Conservation (phyloP, 2,888 invertebrate genomes). For the Macrosoma leucophasiata region DNA sequence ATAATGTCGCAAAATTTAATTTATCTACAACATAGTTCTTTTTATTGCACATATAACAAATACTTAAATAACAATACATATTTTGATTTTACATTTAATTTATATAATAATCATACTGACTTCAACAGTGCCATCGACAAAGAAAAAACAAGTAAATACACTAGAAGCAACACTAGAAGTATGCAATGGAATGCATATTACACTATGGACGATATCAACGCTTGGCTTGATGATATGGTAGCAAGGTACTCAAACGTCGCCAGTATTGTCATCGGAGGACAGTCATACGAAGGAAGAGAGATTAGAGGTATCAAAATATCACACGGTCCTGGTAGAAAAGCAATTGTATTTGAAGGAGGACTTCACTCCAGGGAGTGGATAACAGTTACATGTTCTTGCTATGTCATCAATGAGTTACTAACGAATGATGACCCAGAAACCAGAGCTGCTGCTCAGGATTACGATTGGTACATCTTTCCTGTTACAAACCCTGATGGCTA, state of each 20-base stretch:
- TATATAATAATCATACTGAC: too few species aligned
- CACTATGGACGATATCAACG: conserved; percentile 73
- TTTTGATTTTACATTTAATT: too few species aligned
- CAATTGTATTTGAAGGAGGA: conserved; percentile 62
- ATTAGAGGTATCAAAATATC: conserved; percentile 70
- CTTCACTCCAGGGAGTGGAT: conserved; percentile 89
- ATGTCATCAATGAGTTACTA: conserved; percentile 76
- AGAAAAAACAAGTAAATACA: conserved; percentile 47
- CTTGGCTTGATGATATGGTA: conserved; percentile 74
- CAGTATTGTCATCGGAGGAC: conserved; percentile 51
- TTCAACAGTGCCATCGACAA: conserved; percentile 72
- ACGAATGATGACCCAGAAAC: conserved; percentile 68
- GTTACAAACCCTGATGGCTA: conserved; percentile 87
- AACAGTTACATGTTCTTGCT: conserved; percentile 77
- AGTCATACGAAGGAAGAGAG: conserved; percentile 57
- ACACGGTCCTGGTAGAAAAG: conserved; percentile 45
- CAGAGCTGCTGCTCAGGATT: conserved; percentile 62
- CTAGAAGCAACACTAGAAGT: conserved; percentile 36
- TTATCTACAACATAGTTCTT: too few species aligned
- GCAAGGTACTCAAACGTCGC: conserved; percentile 57
- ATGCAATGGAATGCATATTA: conserved; percentile 78
- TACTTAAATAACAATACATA: too few species aligned
- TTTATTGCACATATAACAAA: too few species aligned
- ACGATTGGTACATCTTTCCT: conserved; percentile 85
- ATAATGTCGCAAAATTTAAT: too few species aligned